phyloP scores from a whole-genome alignment of 2,113 vertebrate species.

The Amia ocellicauda region DNA sequence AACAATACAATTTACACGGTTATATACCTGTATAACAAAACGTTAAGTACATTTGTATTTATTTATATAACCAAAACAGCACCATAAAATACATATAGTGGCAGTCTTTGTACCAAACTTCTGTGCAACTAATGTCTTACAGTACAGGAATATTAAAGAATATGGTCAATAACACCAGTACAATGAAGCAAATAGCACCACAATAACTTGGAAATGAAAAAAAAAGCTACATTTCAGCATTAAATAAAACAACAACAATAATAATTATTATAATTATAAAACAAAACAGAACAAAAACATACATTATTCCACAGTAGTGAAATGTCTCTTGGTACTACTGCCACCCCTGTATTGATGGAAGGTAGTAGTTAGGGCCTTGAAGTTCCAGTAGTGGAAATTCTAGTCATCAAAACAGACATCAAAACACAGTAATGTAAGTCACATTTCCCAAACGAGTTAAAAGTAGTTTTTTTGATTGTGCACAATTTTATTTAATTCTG shows the following conservation, averaged over 20 bases:
- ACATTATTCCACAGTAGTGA: conserved; percentile 53
- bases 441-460: too few relatives aligned
- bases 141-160: conserved; percentile 63
- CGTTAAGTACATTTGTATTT: conserved; percentile 50
- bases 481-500: too few relatives aligned
- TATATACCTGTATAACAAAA: conserved; percentile 68
- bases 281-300: conserved; percentile 13
- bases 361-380: neutral
- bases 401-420: too few relatives aligned
- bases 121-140: conserved; percentile 71
- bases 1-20: conserved; percentile 50
- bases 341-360: conserved; percentile 16
- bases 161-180: conserved; percentile 53
- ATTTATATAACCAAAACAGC: conserved; percentile 69
- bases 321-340: conserved; percentile 58
- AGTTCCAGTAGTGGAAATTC: too few relatives aligned
- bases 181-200: conserved; percentile 46
- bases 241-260: conserved; percentile 51
- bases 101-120: conserved; percentile 65
- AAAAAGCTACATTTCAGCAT: conserved; percentile 47
- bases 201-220: conserved; percentile 40
- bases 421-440: too few relatives aligned
- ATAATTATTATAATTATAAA: conserved; percentile 28
- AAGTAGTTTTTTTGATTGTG: too few relatives aligned
- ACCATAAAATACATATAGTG: conserved; percentile 70